Evolutionary conservation across 2,888 invertebrate species (phyloP).

Genomic region (Trissolcus japonicus): DNA sequence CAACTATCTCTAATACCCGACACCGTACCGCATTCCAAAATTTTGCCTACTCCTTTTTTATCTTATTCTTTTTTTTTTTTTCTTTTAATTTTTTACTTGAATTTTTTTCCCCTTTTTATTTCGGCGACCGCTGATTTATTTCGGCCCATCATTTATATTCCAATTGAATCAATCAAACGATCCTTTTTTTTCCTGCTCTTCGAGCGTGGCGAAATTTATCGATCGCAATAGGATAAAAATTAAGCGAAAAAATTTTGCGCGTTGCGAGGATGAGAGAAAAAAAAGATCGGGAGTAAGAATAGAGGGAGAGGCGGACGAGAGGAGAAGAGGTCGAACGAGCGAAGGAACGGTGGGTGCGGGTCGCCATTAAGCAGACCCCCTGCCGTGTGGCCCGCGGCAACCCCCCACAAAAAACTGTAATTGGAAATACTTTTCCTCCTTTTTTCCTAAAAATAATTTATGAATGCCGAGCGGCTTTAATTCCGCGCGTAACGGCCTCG

Average conservation of each 20-base stretch:
- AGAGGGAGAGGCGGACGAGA: constrained; percentile 51
- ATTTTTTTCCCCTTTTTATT: not conserved
- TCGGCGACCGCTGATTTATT: constrained; percentile 29
- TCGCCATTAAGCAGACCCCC: constrained; percentile 77
- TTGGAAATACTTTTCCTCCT: constrained; percentile 77
- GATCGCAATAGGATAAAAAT: constrained; percentile 45
- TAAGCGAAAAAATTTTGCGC: constrained; percentile 44
- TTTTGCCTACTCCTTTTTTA: not conserved
- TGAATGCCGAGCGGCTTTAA: constrained; percentile 70
- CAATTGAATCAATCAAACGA: constrained; percentile 45
- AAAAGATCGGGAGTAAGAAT: constrained; percentile 19
- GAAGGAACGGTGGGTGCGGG: constrained; percentile 72
- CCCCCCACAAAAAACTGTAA: constrained; percentile 77
- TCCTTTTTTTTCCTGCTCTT: constrained; percentile 6
- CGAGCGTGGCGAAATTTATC: constrained; percentile 29
- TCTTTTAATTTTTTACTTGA: too few relatives aligned
- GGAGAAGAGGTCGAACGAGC: constrained; percentile 58
- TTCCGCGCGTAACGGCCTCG: constrained; percentile 51
- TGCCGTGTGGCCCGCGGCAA: constrained; percentile 76
- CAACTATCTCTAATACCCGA: constrained; percentile 25
- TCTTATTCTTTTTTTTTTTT: too few relatives aligned
- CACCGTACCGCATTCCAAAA: constrained; percentile 24
- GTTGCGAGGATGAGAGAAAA: constrained; percentile 37
- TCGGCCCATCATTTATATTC: constrained; percentile 28
- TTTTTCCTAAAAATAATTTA: constrained; percentile 76